Percentiles rank a stretch among this genome's conserved stretches.
Conservation (phyloP, 2,113 vertebrate species). For the Cinclus cinclus region DNA sequence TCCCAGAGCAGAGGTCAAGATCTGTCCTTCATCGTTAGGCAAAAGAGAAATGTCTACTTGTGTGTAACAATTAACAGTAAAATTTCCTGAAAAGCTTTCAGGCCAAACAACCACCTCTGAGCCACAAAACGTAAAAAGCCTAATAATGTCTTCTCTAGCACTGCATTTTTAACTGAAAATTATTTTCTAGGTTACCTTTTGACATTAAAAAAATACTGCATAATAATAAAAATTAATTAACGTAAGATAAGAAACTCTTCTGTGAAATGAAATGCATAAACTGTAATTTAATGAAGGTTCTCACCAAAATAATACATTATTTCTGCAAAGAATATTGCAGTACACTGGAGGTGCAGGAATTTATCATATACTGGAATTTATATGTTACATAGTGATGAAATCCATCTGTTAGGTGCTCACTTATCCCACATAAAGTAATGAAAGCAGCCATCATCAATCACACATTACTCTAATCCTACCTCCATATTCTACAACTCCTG, state of each 20-base stretch:
- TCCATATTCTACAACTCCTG: constrained; percentile 53
- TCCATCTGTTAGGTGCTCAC: constrained; percentile 67
- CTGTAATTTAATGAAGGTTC: constrained; percentile 63
- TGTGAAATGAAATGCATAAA: constrained; percentile 45
- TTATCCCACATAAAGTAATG: constrained; percentile 29
- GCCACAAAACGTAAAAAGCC: neutral
- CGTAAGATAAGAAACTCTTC: constrained; percentile 4
- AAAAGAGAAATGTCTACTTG: neutral
- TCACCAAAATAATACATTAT: constrained; percentile 48
- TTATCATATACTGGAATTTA: constrained; percentile 58
- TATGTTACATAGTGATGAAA: constrained; percentile 68
- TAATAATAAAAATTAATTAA: neutral
- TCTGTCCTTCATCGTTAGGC: neutral
- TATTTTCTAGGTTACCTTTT: neutral
- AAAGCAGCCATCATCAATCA: constrained; percentile 62
- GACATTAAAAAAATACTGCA: neutral
- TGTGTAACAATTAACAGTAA: neutral
- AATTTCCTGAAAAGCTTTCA: neutral
- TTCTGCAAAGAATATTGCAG: constrained; percentile 47
- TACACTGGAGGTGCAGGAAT: constrained; percentile 54
- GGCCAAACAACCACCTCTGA: neutral
- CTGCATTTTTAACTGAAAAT: neutral
- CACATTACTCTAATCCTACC: constrained; percentile 50
- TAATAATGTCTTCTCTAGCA: neutral
- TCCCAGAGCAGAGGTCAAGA: constrained; percentile 3